Evolutionary conservation across 2,113 vertebrate species (phyloP).

Genomic region (Pterocles gutturalis): DNA sequence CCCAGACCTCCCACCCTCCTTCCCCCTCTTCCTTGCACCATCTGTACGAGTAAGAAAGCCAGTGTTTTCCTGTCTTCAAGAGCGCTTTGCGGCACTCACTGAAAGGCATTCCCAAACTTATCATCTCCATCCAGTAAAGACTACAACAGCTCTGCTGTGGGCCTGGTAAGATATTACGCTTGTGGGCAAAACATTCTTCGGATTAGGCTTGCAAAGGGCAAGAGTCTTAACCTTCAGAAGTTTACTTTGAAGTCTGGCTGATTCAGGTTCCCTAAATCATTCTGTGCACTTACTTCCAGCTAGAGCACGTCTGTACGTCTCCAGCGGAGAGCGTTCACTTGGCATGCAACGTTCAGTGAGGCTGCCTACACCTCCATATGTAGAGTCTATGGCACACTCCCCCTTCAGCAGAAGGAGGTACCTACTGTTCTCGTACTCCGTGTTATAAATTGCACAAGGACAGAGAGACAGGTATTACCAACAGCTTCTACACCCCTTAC

Average conservation of each 20-base stretch:
- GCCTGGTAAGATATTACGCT: constrained; percentile 12
- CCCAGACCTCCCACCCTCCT: constrained; percentile 67
- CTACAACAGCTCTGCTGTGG: constrained; percentile 46
- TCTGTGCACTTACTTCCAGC: background rate
- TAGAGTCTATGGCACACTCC: background rate
- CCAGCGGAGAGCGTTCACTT: background rate
- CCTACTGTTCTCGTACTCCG: background rate
- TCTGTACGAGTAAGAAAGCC: background rate
- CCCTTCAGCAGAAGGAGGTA: background rate
- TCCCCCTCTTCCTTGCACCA: constrained; percentile 20
- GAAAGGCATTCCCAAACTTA: constrained; percentile 46
- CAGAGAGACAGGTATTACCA: background rate
- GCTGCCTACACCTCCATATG: background rate
- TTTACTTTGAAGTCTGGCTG: constrained; percentile 39
- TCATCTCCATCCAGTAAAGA: constrained; percentile 39
- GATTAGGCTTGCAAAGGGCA: constrained; percentile 40
- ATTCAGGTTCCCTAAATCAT: constrained; percentile 27
- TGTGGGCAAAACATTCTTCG: constrained; percentile 50
- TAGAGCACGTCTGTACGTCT: background rate
- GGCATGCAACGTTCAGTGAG: background rate
- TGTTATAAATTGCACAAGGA: background rate
- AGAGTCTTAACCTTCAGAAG: constrained; percentile 44
- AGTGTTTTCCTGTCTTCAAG: constrained; percentile 5
- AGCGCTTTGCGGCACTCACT: background rate
- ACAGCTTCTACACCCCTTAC: background rate